These are phyloP conservation scores for Tolmerus cingulatus DNA, from an alignment of 2,888 invertebrate genomes.

Conservation along the genomic window DNA sequence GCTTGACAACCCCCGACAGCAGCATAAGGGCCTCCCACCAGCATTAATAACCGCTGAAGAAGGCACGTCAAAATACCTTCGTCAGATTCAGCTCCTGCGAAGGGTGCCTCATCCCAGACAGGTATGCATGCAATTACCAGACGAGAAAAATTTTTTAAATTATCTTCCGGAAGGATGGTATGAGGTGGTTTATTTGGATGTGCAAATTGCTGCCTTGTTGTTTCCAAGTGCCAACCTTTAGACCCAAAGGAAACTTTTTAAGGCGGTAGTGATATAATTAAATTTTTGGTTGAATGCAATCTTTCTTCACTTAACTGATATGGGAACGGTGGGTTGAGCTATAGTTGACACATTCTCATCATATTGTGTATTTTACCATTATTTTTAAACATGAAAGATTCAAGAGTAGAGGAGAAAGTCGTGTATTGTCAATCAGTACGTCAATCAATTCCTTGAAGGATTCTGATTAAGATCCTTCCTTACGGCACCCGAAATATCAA, in stretches of 20 bases:
- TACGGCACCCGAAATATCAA: no score
- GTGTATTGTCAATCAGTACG: no score
- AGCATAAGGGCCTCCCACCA: constrained; percentile 14
- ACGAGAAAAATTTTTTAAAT: not conserved
- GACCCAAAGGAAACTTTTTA: not conserved
- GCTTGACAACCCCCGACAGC: constrained; percentile 29
- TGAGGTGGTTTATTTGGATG: not conserved
- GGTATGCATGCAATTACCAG: not conserved
- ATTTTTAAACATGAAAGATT: not conserved
- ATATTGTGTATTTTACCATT: not conserved
- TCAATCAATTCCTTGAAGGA: no score
- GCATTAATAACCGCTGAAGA: constrained; percentile 13
- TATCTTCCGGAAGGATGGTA: not conserved
- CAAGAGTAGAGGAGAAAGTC: not conserved
- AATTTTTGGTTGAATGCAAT: not conserved
- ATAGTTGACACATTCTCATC: not conserved
- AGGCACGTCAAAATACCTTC: constrained; percentile 36
- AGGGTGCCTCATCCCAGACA: not conserved
- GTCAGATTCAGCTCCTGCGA: not conserved
- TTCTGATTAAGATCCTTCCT: no score
- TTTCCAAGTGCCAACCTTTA: not conserved
- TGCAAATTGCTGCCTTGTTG: not conserved
- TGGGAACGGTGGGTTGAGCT: not conserved
- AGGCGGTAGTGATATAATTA: not conserved
- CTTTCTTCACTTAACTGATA: not conserved